Base-by-base conservation (phyloP, 2,797 vertebrate species). In the Xiphophorus birchmanni region DNA sequence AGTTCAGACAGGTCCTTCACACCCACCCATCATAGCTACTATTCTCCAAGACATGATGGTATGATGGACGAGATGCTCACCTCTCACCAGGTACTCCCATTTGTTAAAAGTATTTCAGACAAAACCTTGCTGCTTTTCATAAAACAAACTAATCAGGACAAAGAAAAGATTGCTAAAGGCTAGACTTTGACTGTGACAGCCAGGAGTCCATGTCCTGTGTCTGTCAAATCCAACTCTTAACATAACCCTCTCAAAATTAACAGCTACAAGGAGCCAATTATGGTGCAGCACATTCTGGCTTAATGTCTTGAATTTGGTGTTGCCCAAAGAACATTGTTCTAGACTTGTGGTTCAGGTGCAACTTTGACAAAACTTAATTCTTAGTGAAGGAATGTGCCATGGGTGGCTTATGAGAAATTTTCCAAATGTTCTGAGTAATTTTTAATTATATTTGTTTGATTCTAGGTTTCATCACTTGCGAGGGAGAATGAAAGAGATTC, bases 1-100 rank as follows among this genome's bases (percentile, higher is more conserved):
- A 98, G 98, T 95, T 97, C 96, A 73, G 98, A 99, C 96, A 96
- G 98, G 95, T 98, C 98, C 65, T 98, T 97, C 95, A 97, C 97
- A 0, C 93, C 98, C 91, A 97, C 97, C 92, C 97, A 98, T 78
- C 95, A 96, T 73, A 96, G 96, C 77, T 98, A 97, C 95, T 96
- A 95, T 89, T 95, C 95, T 37, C 94, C 97, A 67, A 96, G 97
- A 82, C 97, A 98, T 75, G 97, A 97, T 21, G 95, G 96, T 82
- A 91, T 97, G 94, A 96, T 97, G 76, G 98, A 99, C 0, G 98
- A 99, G 42, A 93, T 96, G 0, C 90, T 99, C 71, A 95, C 94
- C 85, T 95, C 95, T 92, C 97, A 97, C 80, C 98, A 99, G 97
- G 98, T 99, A 90, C 37, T 63, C 50, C 3, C 3, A 0, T 56